phyloP scores from a whole-genome alignment of 2,888 invertebrate genomes.

The Synanthedon vespiformis region DNA sequence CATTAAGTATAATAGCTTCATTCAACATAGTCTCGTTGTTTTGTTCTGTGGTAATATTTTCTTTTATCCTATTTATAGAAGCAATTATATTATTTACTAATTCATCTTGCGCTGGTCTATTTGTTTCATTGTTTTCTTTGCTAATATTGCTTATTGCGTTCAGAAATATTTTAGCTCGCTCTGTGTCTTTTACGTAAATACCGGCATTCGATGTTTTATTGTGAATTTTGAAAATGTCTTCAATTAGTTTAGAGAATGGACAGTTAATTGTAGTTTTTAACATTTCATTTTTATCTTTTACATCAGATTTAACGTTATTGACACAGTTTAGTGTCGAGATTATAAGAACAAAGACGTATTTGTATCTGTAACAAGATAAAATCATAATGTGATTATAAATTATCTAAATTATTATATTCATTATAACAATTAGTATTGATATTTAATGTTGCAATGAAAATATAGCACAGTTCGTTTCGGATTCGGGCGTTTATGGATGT shows the following conservation, averaged over 20 bases:
- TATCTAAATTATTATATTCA: too few relatives aligned
- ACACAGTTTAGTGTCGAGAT: conserved; percentile 9
- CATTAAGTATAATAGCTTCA: conserved; percentile 49
- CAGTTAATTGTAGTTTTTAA: conserved; percentile 29
- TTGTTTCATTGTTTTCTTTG: conserved; percentile 23
- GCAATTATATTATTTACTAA: conserved; percentile 53
- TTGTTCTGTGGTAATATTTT: conserved; percentile 32
- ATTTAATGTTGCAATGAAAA: too few relatives aligned
- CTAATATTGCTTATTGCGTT: conserved; percentile 69
- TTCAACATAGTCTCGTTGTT: conserved; percentile 30
- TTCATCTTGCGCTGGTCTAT: conserved; percentile 39
- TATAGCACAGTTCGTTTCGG: too few relatives aligned
- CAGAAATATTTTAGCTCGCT: conserved; percentile 69
- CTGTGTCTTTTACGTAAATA: conserved; percentile 28
- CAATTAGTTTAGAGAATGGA: conserved; percentile 52
- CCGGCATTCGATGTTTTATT: conserved; percentile 30
- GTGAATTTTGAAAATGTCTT: conserved; percentile 53
- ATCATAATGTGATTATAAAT: not conserved
- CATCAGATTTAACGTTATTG: conserved; percentile 14
- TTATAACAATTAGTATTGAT: too few relatives aligned
- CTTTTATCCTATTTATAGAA: conserved; percentile 56
- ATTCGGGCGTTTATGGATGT: too few relatives aligned
- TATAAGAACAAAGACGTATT: conserved; percentile 24
- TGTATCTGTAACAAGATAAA: conserved; percentile 32
- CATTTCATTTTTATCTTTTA: conserved; percentile 8